A percentile compares a stretch with the other conserved stretches of the same genome.
Evolutionary conservation across 2,888 invertebrate species (phyloP).

Genomic region (Gibbula magus): DNA sequence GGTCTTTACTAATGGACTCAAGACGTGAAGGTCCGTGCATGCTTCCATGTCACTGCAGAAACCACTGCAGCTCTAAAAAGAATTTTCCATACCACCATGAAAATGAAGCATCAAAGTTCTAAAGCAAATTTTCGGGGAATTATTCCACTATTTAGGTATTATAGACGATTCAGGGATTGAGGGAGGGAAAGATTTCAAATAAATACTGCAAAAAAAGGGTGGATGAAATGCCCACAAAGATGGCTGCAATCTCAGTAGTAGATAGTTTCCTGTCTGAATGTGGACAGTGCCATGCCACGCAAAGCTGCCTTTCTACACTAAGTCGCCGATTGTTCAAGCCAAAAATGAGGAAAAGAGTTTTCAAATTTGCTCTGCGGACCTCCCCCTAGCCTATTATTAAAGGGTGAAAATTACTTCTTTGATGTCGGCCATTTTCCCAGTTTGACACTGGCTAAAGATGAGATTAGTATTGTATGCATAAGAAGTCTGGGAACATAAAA

Average conservation of each 20-base stretch:
- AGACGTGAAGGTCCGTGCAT: neutral
- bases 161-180: conserved; percentile 14
- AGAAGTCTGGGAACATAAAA: conserved; percentile 8
- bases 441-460: neutral
- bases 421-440: conserved; percentile 17
- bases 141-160: conserved; percentile 24
- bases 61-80: neutral
- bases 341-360: conserved; percentile 25
- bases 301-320: conserved; percentile 1
- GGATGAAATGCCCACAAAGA: neutral
- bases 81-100: conserved; percentile 5
- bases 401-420: conserved; percentile 24
- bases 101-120: neutral
- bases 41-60: neutral
- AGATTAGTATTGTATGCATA: conserved; percentile 20
- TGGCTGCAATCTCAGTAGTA: neutral
- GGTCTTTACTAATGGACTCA: conserved; percentile 19
- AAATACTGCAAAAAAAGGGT: neutral
- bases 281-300: neutral
- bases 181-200: neutral
- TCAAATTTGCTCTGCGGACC: conserved; percentile 14
- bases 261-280: neutral
- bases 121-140: conserved; percentile 17
- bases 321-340: conserved; percentile 10
- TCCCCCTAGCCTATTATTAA: conserved; percentile 9